Conservation (phyloP, 1,140 invertebrate species). For the Sarcophaga peregrina region DNA sequence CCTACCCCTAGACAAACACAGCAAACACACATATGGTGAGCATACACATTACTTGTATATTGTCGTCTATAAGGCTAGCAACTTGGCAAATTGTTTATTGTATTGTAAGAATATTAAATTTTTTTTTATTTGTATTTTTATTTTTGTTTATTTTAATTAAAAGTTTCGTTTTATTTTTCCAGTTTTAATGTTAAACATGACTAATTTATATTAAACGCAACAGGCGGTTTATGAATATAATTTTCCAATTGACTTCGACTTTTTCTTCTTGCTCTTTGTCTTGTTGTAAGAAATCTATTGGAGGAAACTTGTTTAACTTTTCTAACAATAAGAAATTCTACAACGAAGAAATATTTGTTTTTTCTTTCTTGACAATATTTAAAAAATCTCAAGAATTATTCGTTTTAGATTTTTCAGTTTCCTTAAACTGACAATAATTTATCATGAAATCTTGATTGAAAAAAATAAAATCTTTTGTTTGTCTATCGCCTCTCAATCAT, state of each 20-base stretch:
- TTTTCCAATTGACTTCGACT: background rate
- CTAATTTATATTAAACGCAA: constrained; percentile 10
- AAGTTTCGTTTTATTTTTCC: background rate
- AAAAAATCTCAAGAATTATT: background rate
- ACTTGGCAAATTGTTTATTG: too few relatives aligned
- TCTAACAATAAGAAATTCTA: constrained; percentile 10
- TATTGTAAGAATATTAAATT: too few relatives aligned
- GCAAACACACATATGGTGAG: background rate
- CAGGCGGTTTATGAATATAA: constrained; percentile 5
- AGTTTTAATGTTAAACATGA: background rate
- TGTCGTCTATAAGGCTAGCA: too few relatives aligned
- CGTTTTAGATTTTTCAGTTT: background rate
- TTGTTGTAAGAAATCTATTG: background rate
- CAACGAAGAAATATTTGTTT: background rate
- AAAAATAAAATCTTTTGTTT: background rate
- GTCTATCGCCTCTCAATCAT: constrained; percentile 1
- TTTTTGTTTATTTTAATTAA: too few relatives aligned
- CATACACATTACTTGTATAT: background rate
- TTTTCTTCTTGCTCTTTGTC: too few relatives aligned
- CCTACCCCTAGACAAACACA: background rate
- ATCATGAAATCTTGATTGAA: background rate
- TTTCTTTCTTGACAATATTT: background rate
- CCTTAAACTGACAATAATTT: constrained; percentile 15
- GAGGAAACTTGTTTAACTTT: background rate
- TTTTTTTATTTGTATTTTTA: too few relatives aligned